Percentiles rank a stretch among this genome's conserved stretches.
Conservation (phyloP, 2,113 vertebrate genomes). For the Melanotaenia duboulayi region DNA sequence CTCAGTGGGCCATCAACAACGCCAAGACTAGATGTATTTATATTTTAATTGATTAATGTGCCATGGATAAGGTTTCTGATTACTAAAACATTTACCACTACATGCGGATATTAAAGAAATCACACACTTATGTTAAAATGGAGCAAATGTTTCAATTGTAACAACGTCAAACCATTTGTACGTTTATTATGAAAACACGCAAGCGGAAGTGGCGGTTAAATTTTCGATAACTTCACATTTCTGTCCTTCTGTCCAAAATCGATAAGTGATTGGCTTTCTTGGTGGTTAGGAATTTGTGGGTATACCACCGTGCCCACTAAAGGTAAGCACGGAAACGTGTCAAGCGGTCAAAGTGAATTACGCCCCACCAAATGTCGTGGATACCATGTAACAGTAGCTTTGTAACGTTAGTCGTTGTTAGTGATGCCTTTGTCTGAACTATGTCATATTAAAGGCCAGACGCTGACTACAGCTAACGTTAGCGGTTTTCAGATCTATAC, state of each 20-base stretch:
- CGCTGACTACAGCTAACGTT: conserved; percentile 48
- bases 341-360: background rate
- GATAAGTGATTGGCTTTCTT: conserved; percentile 77
- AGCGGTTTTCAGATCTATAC: conserved; percentile 3
- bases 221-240: conserved; percentile 28
- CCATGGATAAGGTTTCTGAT: background rate
- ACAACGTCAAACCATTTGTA: fast-evolving
- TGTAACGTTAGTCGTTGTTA: conserved; percentile 30
- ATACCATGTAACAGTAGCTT: conserved; percentile 2
- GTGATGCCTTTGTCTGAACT: conserved; percentile 70
- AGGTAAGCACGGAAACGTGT: conserved; percentile 64
- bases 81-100: background rate
- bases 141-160: background rate
- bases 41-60: background rate
- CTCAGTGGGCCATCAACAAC: background rate
- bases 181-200: conserved; percentile 63
- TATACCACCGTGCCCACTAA: conserved; percentile 30
- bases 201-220: conserved; percentile 29
- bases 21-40: background rate
- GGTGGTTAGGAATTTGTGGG: conserved; percentile 50
- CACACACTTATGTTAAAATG: background rate
- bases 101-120: too few species aligned
- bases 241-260: conserved; percentile 57
- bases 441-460: conserved; percentile 48
- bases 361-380: conserved; percentile 18